These are phyloP conservation scores for Chrysogorgia sp. DNA, from an alignment of 92 coral and sea anemone genomes.

Conservation along the genomic window DNA sequence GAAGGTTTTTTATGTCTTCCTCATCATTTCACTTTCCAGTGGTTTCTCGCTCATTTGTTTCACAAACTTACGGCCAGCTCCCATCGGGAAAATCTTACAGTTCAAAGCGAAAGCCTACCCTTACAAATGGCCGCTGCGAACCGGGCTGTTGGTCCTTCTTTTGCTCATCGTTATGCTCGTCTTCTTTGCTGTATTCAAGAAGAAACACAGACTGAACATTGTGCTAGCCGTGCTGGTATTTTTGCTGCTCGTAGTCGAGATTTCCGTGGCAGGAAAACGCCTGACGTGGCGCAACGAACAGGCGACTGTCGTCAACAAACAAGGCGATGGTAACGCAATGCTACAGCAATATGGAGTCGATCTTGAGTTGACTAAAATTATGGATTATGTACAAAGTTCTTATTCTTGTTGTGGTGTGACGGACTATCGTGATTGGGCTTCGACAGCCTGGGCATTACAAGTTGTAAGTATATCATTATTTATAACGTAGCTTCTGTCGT, in stretches of 20 bases:
- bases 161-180: constrained; percentile 60
- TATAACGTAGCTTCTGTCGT: background rate
- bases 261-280: constrained; percentile 68
- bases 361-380: constrained; percentile 70
- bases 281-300: constrained; percentile 80
- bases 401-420: constrained; percentile 89
- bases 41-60: constrained; percentile 83
- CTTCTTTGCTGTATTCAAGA: constrained; percentile 73
- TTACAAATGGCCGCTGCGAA: constrained; percentile 68
- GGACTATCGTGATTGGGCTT: constrained; percentile 97
- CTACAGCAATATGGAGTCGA: constrained; percentile 76
- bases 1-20: constrained; percentile 69
- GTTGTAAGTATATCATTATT: constrained; percentile 64
- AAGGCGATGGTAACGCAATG: constrained; percentile 75
- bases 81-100: constrained; percentile 84
- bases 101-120: constrained; percentile 72
- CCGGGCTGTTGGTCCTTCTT: constrained; percentile 73
- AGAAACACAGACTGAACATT: constrained; percentile 79
- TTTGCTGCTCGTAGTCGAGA: constrained; percentile 71
- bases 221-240: constrained; percentile 68
- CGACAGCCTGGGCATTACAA: constrained; percentile 84
- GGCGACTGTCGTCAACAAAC: constrained; percentile 55
- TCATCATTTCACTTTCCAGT: constrained; percentile 65
- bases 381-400: constrained; percentile 80
- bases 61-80: constrained; percentile 76